phyloP scores from a whole-genome alignment of 1,140 invertebrate genomes.

The Zaprionus africanus region DNA sequence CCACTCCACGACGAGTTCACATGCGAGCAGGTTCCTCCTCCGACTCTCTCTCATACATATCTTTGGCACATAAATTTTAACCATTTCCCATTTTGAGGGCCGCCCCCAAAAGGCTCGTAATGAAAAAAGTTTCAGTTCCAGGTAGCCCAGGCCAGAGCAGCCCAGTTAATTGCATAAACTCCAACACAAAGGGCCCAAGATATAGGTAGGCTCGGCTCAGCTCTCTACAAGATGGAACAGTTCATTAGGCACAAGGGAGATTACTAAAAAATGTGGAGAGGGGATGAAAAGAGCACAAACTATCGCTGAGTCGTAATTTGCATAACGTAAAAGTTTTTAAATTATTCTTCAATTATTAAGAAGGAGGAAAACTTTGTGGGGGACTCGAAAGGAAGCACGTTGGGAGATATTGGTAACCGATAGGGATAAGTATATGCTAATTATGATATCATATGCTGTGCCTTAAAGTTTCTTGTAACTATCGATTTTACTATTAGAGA shows the following conservation, averaged over 20 bases:
- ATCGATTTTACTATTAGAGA: neutral
- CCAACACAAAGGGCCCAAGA: constrained; percentile 21
- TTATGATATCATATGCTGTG: too few relatives aligned
- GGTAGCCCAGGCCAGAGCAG: constrained; percentile 50
- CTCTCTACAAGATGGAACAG: neutral
- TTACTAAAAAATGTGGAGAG: neutral
- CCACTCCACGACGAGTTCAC: constrained; percentile 33
- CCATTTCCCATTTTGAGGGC: constrained; percentile 42
- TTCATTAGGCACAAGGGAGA: neutral
- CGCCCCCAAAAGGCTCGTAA: constrained; percentile 58
- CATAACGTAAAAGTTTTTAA: constrained; percentile 1
- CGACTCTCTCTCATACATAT: constrained; percentile 43
- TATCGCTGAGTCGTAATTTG: neutral
- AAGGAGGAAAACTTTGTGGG: neutral
- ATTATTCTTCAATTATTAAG: neutral
- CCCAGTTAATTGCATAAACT: constrained; percentile 55
- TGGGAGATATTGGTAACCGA: too few relatives aligned
- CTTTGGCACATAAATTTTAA: constrained; percentile 75
- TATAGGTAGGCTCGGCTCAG: neutral
- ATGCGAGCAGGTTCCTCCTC: constrained; percentile 14
- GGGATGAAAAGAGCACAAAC: neutral
- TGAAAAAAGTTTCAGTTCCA: constrained; percentile 57
- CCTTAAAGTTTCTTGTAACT: neutral
- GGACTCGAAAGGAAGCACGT: neutral
- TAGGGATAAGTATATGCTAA: too few relatives aligned